Conservation (phyloP, 2,113 vertebrate species). For the Crotophaga sulcirostris region DNA sequence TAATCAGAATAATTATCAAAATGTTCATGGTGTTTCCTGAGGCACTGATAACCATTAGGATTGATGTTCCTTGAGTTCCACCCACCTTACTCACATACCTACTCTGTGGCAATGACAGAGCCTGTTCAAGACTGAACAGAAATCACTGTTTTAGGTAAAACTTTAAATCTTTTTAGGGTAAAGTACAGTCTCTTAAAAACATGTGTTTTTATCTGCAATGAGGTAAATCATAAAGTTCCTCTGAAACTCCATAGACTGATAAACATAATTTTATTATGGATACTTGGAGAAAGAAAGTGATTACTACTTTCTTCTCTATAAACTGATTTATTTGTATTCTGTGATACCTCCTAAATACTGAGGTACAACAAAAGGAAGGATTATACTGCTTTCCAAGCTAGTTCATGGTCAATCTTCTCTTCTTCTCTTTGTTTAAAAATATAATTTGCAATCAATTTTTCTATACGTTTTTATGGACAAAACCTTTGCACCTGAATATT, state of each 20-base stretch:
- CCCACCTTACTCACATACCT: neutral
- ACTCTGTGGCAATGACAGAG: neutral
- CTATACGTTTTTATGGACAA: neutral
- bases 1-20: neutral
- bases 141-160: neutral
- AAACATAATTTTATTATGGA: neutral
- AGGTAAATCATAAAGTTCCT: neutral
- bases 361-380: neutral
- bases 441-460: neutral
- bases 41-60: neutral
- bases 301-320: neutral
- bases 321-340: neutral
- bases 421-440: neutral
- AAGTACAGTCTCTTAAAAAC: neutral
- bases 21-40: neutral
- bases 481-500: neutral
- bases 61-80: neutral
- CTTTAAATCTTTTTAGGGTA: neutral
- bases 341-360: neutral
- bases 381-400: neutral
- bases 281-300: neutral
- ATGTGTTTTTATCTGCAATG: neutral
- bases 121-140: neutral
- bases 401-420: neutral
- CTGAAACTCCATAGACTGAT: neutral